These are phyloP conservation scores for Intellagama lesueurii DNA, from an alignment of 2,797 vertebrate genomes.

Conservation along the genomic window DNA sequence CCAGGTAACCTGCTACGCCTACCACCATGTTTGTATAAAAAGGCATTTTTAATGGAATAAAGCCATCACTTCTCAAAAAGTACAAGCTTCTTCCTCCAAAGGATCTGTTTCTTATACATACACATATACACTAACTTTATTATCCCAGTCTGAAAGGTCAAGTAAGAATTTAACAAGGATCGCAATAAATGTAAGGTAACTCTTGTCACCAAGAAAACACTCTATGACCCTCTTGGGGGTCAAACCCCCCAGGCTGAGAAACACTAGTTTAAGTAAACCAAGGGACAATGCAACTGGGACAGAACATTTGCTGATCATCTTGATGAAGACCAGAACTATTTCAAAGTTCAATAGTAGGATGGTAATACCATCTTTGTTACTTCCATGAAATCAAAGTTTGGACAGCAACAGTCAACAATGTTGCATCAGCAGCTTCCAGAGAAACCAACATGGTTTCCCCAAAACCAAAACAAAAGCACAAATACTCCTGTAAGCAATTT, in stretches of 20 bases:
- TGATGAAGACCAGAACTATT: conserved; percentile 37
- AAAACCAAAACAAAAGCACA: neutral
- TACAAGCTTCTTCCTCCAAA: too few relatives aligned
- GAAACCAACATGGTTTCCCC: neutral
- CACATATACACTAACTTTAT: too few relatives aligned
- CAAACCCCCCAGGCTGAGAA: too few relatives aligned
- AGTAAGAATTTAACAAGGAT: too few relatives aligned
- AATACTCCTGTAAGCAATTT: neutral
- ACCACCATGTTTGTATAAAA: too few relatives aligned
- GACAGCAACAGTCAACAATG: conserved; percentile 45
- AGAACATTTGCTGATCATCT: neutral
- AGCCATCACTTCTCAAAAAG: too few relatives aligned
- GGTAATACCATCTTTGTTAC: neutral
- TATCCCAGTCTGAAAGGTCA: too few relatives aligned
- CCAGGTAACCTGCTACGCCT: neutral
- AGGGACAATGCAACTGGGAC: neutral
- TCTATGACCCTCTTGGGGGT: too few relatives aligned
- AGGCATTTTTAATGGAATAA: too few relatives aligned
- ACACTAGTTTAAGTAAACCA: neutral
- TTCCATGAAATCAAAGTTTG: conserved; percentile 41
- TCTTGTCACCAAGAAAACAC: too few relatives aligned
- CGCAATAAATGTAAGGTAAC: too few relatives aligned
- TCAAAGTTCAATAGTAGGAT: neutral
- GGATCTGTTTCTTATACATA: too few relatives aligned
- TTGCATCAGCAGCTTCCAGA: conserved; percentile 22